Evolutionary conservation across 2,888 invertebrate species (phyloP), one percentile per base, ranked within the genome.

Genomic region (Altica lythri): DNA sequence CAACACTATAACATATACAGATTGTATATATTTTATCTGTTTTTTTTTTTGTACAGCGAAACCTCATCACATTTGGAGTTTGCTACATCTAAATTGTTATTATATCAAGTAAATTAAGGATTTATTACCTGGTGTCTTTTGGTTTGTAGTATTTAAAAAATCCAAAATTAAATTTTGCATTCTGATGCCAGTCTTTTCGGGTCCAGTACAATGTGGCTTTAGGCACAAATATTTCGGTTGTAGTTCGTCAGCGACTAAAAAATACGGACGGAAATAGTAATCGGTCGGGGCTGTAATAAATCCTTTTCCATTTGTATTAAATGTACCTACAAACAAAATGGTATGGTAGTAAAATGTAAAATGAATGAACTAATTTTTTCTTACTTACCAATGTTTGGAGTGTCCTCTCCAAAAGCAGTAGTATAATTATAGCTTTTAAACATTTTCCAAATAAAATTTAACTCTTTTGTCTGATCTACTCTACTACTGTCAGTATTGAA

Each of bases 391-490:
- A 55, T 50, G 1, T 8, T 46, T 4, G 60, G 53, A 4, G 55
- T 55, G 72, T 92, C 92, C 78, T 92, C 92, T 0, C 85, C 88
- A 64, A 88, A 91, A 4, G 86, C 87, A 0, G 92, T 92, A 0
- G 84, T 81, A 72, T 90, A 92, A 37, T 88, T 88, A 2, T 79
- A 75, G 2, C 83, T 73, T 52, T 83, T 82, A 67, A 86, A 94
- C 58, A 82, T 80, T 57, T 85, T 85, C 93, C 94, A 95, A 25
- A 92, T 78, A 49, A 92, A 81, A 1, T 86, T 81, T 38, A 82
- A 81, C 70, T 80, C 79, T 45, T 75, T 66, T 51, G 54, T 80
- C 10, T 81, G 80, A 59, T 81, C 80, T 40, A 78, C 72, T 1
- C 72, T 65, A 27, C 81, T 75, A 9, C 83, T 75, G 16, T 78